phyloP scores from a whole-genome alignment of 2,797 vertebrate species.

The Clangula hyemalis region DNA sequence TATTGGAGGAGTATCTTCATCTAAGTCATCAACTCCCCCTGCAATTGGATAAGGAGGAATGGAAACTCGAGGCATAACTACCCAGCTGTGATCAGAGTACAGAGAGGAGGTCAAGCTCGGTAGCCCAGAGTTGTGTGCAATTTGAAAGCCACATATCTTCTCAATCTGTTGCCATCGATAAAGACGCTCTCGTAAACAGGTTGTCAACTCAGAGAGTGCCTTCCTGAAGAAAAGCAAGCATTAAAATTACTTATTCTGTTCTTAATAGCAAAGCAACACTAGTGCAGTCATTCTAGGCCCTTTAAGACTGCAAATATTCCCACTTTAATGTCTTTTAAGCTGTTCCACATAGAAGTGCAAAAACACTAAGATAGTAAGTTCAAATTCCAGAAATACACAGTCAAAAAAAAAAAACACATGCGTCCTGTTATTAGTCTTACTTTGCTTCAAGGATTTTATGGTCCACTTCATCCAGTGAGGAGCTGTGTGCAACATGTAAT shows the following conservation, averaged over 20 bases:
- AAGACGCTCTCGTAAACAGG: constrained; percentile 94
- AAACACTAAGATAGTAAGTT: background rate
- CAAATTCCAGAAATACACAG: background rate
- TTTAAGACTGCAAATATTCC: background rate
- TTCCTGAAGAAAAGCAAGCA: constrained; percentile 81
- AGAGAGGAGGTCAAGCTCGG: constrained; percentile 94
- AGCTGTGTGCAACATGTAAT: constrained; percentile 96
- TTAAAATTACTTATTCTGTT: background rate
- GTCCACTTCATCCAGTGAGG: constrained; percentile 97
- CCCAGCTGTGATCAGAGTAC: constrained; percentile 98
- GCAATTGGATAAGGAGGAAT: constrained; percentile 97
- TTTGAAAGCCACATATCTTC: constrained; percentile 94
- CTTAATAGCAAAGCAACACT: background rate
- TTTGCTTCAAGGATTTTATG: constrained; percentile 99
- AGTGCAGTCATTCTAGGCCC: background rate
- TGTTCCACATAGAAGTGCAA: background rate
- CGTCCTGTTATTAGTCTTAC: constrained; percentile 78
- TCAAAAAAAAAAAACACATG: background rate
- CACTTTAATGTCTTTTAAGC: background rate
- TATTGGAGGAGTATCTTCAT: constrained; percentile 97
- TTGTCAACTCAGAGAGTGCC: constrained; percentile 94
- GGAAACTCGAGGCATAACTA: constrained; percentile 96
- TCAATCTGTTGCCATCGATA: constrained; percentile 99
- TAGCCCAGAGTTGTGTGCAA: constrained; percentile 94
- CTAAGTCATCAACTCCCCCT: constrained; percentile 97